These are phyloP conservation scores for Rhinopomastus cyanomelas DNA, from an alignment of 2,113 vertebrate genomes.

Conservation along the genomic window DNA sequence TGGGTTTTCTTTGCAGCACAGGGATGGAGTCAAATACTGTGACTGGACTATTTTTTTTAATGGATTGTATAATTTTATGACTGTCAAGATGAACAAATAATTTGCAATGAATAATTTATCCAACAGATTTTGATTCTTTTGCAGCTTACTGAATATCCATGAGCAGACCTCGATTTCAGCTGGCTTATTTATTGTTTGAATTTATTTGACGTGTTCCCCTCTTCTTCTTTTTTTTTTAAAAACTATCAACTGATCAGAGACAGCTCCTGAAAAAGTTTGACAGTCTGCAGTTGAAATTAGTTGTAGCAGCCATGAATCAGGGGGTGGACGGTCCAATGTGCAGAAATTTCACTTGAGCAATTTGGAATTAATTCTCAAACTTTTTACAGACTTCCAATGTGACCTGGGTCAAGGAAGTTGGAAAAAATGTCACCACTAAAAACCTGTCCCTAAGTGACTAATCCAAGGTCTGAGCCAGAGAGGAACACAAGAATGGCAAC, in stretches of 20 bases:
- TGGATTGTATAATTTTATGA: conserved; percentile 63
- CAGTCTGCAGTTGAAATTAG: conserved; percentile 15
- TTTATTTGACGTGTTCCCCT: conserved; percentile 34
- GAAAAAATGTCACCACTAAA: not conserved
- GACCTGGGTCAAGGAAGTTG: not conserved
- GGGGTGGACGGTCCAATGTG: not conserved
- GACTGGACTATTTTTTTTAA: conserved; percentile 38
- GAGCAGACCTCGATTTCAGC: conserved; percentile 57
- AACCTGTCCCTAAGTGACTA: not conserved
- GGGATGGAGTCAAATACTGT: not conserved
- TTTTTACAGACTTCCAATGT: not conserved
- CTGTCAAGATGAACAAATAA: conserved; percentile 67
- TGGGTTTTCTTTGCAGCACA: not conserved
- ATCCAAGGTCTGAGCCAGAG: not conserved
- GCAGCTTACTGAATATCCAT: conserved; percentile 65
- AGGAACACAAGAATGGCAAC: not conserved
- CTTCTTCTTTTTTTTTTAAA: not conserved
- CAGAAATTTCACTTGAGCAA: not conserved
- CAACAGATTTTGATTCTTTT: conserved; percentile 61
- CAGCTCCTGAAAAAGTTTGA: conserved; percentile 6
- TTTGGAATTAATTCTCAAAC: not conserved
- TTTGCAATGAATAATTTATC: conserved; percentile 69
- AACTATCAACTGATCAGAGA: not conserved
- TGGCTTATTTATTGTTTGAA: conserved; percentile 66
- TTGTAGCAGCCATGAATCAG: conserved; percentile 21